Percentiles rank a stretch among this genome's conserved stretches.
phyloP scores from a whole-genome alignment of 2,797 vertebrate genomes.

The Cheirogaleus major region DNA sequence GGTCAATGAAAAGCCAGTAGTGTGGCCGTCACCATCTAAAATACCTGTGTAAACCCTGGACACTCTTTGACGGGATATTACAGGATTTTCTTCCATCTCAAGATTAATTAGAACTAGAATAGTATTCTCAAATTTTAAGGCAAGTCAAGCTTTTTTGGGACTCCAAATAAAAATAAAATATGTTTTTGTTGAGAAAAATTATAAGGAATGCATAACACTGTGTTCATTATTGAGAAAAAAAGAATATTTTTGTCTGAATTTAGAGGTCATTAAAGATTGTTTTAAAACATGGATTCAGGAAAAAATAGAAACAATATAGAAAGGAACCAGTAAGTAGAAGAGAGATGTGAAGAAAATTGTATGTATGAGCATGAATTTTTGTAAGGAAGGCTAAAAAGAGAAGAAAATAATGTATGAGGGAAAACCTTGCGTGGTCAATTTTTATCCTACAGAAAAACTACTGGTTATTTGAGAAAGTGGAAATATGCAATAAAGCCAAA shows the following conservation, averaged over 20 bases:
- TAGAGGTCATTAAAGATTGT: background rate
- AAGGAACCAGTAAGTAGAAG: background rate
- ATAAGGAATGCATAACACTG: background rate
- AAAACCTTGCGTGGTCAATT: background rate
- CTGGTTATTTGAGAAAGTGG: background rate
- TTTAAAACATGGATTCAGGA: background rate
- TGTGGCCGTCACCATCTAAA: background rate
- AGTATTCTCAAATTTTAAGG: background rate
- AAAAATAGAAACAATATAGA: background rate
- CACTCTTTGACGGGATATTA: background rate
- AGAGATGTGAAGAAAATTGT: background rate
- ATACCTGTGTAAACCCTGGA: background rate
- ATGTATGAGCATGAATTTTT: too few species aligned
- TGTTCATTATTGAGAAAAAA: background rate
- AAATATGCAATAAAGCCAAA: background rate
- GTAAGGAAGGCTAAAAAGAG: background rate
- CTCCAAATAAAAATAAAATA: background rate
- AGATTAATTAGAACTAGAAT: background rate
- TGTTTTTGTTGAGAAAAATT: background rate
- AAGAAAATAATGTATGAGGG: background rate
- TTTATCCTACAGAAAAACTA: background rate
- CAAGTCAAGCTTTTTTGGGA: background rate
- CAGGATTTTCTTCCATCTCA: background rate
- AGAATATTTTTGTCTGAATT: background rate
- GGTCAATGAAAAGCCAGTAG: background rate